Conservation (phyloP, 2,888 invertebrate genomes). For the Lordiphosa andalusiaca region DNA sequence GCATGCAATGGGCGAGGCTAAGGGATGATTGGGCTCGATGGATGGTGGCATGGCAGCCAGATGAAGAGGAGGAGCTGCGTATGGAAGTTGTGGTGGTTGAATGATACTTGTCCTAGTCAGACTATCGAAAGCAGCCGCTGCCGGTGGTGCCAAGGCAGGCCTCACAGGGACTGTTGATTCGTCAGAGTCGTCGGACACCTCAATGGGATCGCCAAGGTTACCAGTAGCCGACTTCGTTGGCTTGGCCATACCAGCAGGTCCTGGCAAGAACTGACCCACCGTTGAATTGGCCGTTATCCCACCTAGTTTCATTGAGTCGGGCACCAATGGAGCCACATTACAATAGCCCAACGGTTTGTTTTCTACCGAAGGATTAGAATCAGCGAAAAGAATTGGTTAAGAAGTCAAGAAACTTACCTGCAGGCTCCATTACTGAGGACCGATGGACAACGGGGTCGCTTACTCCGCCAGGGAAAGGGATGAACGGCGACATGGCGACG, state of each 20-base stretch:
- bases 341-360: slow-evolving; percentile 54
- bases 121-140: slow-evolving; percentile 1
- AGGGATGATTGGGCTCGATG: not conserved
- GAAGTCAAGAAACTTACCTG: slow-evolving; percentile 23
- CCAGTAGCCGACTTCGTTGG: slow-evolving; percentile 48
- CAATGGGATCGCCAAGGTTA: slow-evolving; percentile 70
- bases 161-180: slow-evolving; percentile 7
- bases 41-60: not conserved
- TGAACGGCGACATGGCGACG: slow-evolving; percentile 36
- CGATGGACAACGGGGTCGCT: slow-evolving; percentile 6
- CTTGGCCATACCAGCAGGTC: slow-evolving; percentile 1
- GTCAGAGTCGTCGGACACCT: slow-evolving; percentile 76
- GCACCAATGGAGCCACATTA: slow-evolving; percentile 79
- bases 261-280: not conserved
- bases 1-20: not conserved
- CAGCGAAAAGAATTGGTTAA: not conserved
- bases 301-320: slow-evolving; percentile 72
- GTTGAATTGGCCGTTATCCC: not conserved
- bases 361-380: not conserved
- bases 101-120: slow-evolving; percentile 16
- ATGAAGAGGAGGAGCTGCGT: not conserved
- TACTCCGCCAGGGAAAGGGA: slow-evolving; percentile 23
- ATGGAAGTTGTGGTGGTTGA: slow-evolving; percentile 19
- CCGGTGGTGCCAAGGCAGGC: slow-evolving; percentile 1
- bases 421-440: slow-evolving; percentile 4